phyloP scores from a whole-genome alignment of 2,797 vertebrate genomes.

The Corythornis leucogaster region DNA sequence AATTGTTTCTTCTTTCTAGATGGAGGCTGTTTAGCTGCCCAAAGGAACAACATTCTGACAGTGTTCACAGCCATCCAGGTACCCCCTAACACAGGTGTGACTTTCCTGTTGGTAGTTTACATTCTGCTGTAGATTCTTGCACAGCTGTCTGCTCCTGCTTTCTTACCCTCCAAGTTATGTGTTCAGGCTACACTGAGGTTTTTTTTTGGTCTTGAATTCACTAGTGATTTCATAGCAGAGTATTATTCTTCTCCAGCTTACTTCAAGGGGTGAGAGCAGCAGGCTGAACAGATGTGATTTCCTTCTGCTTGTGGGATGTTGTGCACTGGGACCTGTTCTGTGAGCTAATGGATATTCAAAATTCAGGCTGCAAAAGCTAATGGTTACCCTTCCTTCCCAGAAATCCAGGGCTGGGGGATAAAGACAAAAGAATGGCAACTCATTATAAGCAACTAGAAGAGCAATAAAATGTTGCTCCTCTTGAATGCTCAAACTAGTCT shows the following conservation, averaged over 20 bases:
- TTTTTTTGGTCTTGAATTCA: neutral
- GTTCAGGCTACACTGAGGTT: neutral
- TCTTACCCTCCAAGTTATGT: neutral
- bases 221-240: neutral
- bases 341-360: neutral
- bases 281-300: neutral
- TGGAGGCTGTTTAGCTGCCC: neutral
- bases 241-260: neutral
- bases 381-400: neutral
- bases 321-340: neutral
- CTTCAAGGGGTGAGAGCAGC: neutral
- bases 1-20: neutral
- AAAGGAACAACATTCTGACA: neutral
- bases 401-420: neutral
- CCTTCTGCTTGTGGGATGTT: neutral
- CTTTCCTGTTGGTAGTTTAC: neutral
- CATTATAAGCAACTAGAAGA: neutral
- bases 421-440: neutral
- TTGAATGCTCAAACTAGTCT: neutral
- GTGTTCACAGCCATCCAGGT: neutral
- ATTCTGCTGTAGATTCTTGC: neutral
- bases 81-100: neutral
- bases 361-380: neutral
- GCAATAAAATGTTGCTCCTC: neutral
- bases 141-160: neutral